A percentile compares a stretch with the other conserved stretches of the same genome.
These are phyloP conservation scores for Trichonephila clavipes DNA, from an alignment of 1,140 invertebrate genomes.

Conservation along the genomic window DNA sequence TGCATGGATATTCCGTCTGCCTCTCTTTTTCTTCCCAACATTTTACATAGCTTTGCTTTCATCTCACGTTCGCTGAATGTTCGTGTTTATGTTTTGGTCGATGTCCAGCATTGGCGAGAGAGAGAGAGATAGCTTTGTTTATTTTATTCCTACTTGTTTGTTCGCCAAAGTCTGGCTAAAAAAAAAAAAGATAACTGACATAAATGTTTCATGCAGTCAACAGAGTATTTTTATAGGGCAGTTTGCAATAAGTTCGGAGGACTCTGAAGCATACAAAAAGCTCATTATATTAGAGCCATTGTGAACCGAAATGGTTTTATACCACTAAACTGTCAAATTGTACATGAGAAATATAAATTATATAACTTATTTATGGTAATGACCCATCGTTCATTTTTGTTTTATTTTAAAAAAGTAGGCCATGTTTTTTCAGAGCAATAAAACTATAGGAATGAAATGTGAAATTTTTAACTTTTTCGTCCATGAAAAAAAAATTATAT, in stretches of 20 bases:
- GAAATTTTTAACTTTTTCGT: too few relatives aligned
- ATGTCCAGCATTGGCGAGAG: neutral
- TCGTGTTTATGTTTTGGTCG: constrained; percentile 10
- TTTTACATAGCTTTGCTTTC: neutral
- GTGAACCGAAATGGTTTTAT: neutral
- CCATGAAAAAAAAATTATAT: too few relatives aligned
- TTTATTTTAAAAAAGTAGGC: too few relatives aligned
- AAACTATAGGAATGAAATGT: too few relatives aligned
- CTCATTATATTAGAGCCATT: neutral
- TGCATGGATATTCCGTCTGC: neutral
- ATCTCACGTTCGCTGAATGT: neutral
- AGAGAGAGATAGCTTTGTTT: neutral
- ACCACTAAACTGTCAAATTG: neutral
- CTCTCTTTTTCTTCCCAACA: neutral
- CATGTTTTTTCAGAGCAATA: too few relatives aligned
- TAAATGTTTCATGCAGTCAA: neutral
- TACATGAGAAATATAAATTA: too few relatives aligned
- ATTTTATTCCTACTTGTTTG: neutral
- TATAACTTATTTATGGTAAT: too few relatives aligned
- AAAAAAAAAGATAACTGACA: neutral
- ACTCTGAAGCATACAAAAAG: constrained; percentile 15
- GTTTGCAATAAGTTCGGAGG: neutral
- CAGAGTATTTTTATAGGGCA: neutral
- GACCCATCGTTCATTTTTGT: too few relatives aligned
- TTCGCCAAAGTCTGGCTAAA: neutral